Evolutionary conservation across 2,888 invertebrate genomes (phyloP).

Genomic region (Drosophila anomelani): DNA sequence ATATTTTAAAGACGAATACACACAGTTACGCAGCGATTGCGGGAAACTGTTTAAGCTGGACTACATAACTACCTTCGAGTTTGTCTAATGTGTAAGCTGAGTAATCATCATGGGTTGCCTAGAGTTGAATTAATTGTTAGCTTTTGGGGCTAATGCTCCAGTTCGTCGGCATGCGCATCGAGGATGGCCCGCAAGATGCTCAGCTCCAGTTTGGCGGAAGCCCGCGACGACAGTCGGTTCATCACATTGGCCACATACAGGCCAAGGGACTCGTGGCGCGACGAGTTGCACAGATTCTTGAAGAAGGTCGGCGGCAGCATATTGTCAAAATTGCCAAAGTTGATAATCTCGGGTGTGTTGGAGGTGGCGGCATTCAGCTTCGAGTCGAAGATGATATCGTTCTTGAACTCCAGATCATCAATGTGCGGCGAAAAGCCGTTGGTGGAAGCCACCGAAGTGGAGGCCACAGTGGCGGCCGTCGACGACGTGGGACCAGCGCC

Average conservation of each 20-base stretch:
- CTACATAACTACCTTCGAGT: slow-evolving; percentile 30
- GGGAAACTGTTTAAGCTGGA: slow-evolving; percentile 1
- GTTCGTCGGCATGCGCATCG: slow-evolving; percentile 82
- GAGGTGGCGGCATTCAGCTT: slow-evolving; percentile 49
- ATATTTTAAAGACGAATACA: slow-evolving; percentile 6
- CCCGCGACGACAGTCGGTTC: slow-evolving; percentile 80
- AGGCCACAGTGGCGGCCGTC: slow-evolving; percentile 74
- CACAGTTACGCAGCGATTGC: background rate
- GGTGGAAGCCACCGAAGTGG: slow-evolving; percentile 75
- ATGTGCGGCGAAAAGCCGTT: slow-evolving; percentile 82
- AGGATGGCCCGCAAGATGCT: slow-evolving; percentile 83
- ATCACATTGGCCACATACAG: slow-evolving; percentile 83
- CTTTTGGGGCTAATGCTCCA: slow-evolving; percentile 67
- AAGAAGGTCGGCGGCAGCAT: slow-evolving; percentile 83
- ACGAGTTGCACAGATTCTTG: slow-evolving; percentile 83
- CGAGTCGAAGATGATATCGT: slow-evolving; percentile 82
- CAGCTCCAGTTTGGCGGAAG: slow-evolving; percentile 82
- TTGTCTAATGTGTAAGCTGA: slow-evolving; percentile 30
- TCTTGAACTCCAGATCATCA: slow-evolving; percentile 82
- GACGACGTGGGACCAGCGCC: slow-evolving; percentile 67
- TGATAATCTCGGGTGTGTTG: slow-evolving; percentile 72
- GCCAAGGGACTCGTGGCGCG: slow-evolving; percentile 82
- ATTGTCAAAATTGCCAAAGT: slow-evolving; percentile 82
- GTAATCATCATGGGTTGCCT: slow-evolving; percentile 17
- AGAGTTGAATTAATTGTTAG: slow-evolving; percentile 14